Conservation (phyloP, 1,140 invertebrate genomes). For the Neodiprion lecontei region DNA sequence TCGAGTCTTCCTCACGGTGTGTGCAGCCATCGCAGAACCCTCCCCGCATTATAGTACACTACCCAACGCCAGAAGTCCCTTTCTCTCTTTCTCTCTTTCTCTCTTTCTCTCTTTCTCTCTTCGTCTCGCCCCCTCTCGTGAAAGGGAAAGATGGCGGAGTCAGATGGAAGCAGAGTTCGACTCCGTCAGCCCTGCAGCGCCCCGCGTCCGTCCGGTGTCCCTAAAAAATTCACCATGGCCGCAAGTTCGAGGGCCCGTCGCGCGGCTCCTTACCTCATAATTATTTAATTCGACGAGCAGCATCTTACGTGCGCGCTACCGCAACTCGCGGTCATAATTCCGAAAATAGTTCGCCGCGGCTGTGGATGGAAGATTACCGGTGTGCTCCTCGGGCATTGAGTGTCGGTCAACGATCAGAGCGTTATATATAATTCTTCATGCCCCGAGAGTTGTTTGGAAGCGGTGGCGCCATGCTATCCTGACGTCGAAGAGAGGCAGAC, state of each 20-base stretch:
- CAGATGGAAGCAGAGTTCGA: no score
- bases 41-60: no score
- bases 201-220: constrained; percentile 22
- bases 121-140: background rate
- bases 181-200: constrained; percentile 31
- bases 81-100: constrained; percentile 29
- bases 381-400: background rate
- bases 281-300: background rate
- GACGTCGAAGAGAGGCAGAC: constrained; percentile 36
- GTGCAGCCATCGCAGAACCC: constrained; percentile 1
- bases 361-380: background rate
- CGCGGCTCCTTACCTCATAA: no score
- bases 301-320: background rate
- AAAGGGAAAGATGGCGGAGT: background rate
- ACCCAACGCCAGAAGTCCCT: constrained; percentile 6
- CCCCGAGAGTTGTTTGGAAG: background rate
- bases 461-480: constrained; percentile 23
- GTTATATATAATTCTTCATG: background rate
- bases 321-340: background rate
- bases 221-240: constrained; percentile 32
- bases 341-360: background rate
- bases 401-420: background rate
- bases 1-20: background rate
- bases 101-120: constrained; percentile 10
- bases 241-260: constrained; percentile 42